Evolutionary conservation across 2,113 vertebrate genomes (phyloP).

Genomic region (Python bivittatus): DNA sequence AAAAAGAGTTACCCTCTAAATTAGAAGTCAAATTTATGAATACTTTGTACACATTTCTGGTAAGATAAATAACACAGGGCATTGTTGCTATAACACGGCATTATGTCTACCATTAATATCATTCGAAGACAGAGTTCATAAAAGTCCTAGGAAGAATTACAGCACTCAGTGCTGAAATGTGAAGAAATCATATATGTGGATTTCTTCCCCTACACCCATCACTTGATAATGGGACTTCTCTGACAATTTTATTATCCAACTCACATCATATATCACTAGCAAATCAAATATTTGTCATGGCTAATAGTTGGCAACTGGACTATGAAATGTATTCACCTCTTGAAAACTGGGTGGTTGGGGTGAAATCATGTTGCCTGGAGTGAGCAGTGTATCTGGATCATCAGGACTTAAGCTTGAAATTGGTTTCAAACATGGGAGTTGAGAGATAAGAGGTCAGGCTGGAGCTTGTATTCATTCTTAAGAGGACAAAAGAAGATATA

Average conservation of each 20-base stretch:
- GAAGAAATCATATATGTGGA: neutral
- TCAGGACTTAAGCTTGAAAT: neutral
- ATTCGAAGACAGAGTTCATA: constrained; percentile 22
- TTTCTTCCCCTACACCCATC: neutral
- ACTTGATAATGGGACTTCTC: neutral
- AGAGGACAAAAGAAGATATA: neutral
- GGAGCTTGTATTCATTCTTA: neutral
- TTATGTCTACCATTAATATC: constrained; percentile 27
- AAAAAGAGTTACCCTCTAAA: constrained; percentile 42
- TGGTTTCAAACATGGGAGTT: neutral
- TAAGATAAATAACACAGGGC: constrained; percentile 32
- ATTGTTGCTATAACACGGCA: constrained; percentile 6
- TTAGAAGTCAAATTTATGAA: constrained; percentile 18
- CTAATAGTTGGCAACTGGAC: neutral
- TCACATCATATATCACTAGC: neutral
- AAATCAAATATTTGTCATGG: neutral
- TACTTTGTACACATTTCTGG: constrained; percentile 12
- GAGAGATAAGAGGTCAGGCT: neutral
- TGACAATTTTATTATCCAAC: neutral
- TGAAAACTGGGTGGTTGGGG: neutral
- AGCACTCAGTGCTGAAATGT: neutral
- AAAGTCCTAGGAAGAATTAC: neutral
- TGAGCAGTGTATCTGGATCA: neutral
- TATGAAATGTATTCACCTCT: neutral
- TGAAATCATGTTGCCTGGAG: neutral